These are phyloP conservation scores for Drosophila paracracens DNA, from an alignment of 2,888 invertebrate species.

Conservation along the genomic window DNA sequence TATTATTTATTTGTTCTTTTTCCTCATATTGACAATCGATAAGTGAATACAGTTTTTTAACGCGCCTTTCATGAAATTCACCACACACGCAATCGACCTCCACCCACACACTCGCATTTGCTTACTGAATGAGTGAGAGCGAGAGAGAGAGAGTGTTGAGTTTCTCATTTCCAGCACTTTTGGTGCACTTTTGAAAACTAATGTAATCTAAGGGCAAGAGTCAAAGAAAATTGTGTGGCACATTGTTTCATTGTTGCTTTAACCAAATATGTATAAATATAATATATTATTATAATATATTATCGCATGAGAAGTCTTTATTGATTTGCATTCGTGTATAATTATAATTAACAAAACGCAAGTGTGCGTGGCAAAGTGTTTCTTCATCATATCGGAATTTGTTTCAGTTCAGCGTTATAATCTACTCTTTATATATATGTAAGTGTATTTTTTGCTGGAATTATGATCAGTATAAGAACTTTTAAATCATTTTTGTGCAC, in stretches of 20 bases:
- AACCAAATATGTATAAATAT: constrained; percentile 1
- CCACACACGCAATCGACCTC: constrained; percentile 49
- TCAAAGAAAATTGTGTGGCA: constrained; percentile 48
- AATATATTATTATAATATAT: neutral
- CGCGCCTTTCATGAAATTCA: constrained; percentile 52
- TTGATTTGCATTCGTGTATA: constrained; percentile 33
- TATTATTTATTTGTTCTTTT: constrained; percentile 15
- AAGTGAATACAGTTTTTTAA: constrained; percentile 43
- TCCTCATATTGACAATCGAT: constrained; percentile 58
- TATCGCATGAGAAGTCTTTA: constrained; percentile 17
- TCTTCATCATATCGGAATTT: constrained; percentile 21
- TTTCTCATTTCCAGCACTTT: constrained; percentile 43
- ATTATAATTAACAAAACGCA: constrained; percentile 34
- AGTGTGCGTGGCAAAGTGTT: constrained; percentile 44
- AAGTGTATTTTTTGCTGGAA: constrained; percentile 23
- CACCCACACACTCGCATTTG: constrained; percentile 16
- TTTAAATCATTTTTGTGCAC: neutral
- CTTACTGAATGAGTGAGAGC: constrained; percentile 13
- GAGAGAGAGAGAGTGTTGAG: constrained; percentile 20
- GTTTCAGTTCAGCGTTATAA: neutral
- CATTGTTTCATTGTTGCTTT: constrained; percentile 28
- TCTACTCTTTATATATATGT: constrained; percentile 16
- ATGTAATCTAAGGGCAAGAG: constrained; percentile 44
- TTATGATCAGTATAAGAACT: neutral
- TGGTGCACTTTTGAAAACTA: constrained; percentile 49